A percentile compares a stretch with the other conserved stretches of the same genome.
Evolutionary conservation across 2,888 invertebrate species (phyloP).

Genomic region (Gryllus longicercus): DNA sequence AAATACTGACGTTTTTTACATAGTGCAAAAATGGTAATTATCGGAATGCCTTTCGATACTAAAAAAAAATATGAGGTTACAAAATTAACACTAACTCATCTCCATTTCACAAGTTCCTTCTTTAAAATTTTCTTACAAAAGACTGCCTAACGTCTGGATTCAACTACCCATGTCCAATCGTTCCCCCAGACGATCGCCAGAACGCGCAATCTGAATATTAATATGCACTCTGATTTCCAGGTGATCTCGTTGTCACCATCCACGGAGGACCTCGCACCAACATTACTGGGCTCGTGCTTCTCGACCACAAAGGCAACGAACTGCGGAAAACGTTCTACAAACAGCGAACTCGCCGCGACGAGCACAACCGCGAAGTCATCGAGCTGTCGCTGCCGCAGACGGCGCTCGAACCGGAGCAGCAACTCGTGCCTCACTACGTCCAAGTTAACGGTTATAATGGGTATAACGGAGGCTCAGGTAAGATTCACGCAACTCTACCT

Average conservation of each 20-base stretch:
- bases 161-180: too few relatives aligned
- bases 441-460: not conserved
- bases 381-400: not conserved
- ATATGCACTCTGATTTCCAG: not conserved
- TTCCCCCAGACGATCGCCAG: too few relatives aligned
- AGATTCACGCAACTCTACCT: too few relatives aligned
- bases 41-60: too few relatives aligned
- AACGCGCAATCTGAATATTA: not conserved
- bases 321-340: slow-evolving; percentile 27
- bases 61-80: too few relatives aligned
- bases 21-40: too few relatives aligned
- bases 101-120: too few relatives aligned
- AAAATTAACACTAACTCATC: too few relatives aligned
- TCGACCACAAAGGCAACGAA: slow-evolving; percentile 30
- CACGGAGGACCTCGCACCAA: slow-evolving; percentile 12
- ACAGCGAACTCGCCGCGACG: slow-evolving; percentile 4
- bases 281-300: slow-evolving; percentile 23
- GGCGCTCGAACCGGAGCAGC: not conserved
- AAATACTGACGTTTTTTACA: too few relatives aligned
- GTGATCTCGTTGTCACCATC: slow-evolving; percentile 20
- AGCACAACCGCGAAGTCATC: slow-evolving; percentile 24
- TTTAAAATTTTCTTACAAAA: too few relatives aligned
- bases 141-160: too few relatives aligned
- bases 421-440: not conserved
- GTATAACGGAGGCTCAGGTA: too few relatives aligned